Conservation (phyloP, 2,888 invertebrate species). For the Limnephilus auricula region DNA sequence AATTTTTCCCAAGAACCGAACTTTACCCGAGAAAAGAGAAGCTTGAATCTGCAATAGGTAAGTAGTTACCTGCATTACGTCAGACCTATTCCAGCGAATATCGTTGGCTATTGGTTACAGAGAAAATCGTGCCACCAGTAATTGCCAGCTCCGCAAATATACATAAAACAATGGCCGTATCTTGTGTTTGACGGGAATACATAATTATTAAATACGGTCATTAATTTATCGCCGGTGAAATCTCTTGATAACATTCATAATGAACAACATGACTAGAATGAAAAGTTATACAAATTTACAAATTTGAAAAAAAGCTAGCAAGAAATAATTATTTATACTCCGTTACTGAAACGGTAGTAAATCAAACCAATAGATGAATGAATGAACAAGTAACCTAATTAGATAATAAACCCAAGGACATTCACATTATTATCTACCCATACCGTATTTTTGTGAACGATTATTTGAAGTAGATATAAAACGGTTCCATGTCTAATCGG, state of each 20-base stretch:
- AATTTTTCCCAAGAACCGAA: no score
- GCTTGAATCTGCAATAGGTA: conserved; percentile 28
- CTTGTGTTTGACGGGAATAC: conserved; percentile 31
- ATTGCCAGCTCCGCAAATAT: conserved; percentile 21
- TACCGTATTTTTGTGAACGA: not conserved
- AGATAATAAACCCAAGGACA: not conserved
- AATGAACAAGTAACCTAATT: not conserved
- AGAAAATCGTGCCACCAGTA: conserved; percentile 31
- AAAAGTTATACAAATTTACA: not conserved
- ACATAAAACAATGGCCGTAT: conserved; percentile 28
- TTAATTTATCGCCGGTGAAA: not conserved
- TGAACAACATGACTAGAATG: not conserved
- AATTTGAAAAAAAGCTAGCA: not conserved
- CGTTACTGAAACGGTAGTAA: not conserved
- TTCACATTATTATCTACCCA: not conserved
- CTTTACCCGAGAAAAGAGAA: no score
- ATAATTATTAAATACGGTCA: conserved; percentile 4
- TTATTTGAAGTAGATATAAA: not conserved
- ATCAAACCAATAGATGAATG: not conserved
- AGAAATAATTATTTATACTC: not conserved
- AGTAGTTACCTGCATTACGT: conserved; percentile 17
- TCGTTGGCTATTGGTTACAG: conserved; percentile 8
- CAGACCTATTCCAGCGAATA: conserved; percentile 32
- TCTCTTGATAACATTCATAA: not conserved
- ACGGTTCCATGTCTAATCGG: no score